phyloP scores from a whole-genome alignment of 2,113 vertebrate genomes.

The Plotosus lineatus region DNA sequence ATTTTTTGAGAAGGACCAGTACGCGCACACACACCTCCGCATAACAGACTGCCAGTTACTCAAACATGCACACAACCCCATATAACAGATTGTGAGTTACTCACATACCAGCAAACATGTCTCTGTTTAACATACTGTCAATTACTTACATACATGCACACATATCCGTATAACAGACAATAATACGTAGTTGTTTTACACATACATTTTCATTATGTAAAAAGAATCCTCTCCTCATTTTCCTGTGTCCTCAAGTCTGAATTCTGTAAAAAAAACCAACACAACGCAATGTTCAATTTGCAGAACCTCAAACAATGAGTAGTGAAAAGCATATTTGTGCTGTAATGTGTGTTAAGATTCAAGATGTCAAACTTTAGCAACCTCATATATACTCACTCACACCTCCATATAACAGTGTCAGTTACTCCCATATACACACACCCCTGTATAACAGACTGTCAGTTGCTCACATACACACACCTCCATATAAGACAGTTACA shows the following conservation, averaged over 20 bases:
- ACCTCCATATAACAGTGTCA: not conserved
- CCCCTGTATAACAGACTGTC: not conserved
- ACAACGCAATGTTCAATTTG: not conserved
- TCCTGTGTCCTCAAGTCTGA: not conserved
- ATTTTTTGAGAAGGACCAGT: too few species aligned
- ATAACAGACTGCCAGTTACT: too few species aligned
- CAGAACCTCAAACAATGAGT: not conserved
- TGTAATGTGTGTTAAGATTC: not conserved
- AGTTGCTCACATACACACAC: not conserved
- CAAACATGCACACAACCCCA: too few species aligned
- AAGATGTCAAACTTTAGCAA: not conserved
- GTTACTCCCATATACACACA: not conserved
- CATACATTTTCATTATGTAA: too few species aligned
- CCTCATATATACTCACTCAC: not conserved
- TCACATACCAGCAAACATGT: too few species aligned
- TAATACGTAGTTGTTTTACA: too few species aligned
- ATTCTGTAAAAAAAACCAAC: not conserved
- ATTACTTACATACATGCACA: too few species aligned
- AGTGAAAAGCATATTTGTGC: not conserved
- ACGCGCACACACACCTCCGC: too few species aligned
- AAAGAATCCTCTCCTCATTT: not conserved
- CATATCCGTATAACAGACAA: too few species aligned
- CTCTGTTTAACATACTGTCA: too few species aligned
- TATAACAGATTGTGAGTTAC: too few species aligned
- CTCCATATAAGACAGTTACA: too few species aligned